Conservation (phyloP, 2,113 vertebrate species). For the Scolopax mira region DNA sequence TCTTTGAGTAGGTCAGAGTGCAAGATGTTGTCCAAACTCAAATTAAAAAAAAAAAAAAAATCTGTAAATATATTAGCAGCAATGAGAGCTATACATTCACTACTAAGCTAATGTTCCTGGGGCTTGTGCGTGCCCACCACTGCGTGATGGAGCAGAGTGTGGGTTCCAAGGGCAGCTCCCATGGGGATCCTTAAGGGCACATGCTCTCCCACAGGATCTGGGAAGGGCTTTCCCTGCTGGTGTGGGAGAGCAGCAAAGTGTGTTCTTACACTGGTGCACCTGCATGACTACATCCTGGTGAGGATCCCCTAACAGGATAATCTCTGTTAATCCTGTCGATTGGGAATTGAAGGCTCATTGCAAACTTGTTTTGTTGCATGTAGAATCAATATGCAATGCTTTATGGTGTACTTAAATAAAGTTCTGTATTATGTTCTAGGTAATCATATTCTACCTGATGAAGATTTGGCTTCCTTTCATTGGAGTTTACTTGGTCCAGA, state of each 20-base stretch:
- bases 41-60: background rate
- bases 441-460: conserved; percentile 97
- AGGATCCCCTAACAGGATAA: background rate
- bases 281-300: background rate
- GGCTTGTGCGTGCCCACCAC: background rate
- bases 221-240: background rate
- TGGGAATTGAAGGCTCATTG: background rate
- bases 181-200: accelerated
- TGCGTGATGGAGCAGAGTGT: background rate
- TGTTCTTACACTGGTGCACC: background rate
- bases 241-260: accelerated
- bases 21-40: background rate
- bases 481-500: conserved; percentile 98
- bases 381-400: background rate
- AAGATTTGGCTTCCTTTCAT: conserved; percentile 98
- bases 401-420: background rate
- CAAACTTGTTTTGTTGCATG: background rate
- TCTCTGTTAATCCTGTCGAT: background rate
- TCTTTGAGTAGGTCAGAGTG: background rate
- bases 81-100: background rate
- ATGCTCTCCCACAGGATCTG: background rate
- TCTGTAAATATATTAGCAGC: background rate
- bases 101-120: background rate
- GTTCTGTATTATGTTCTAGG: conserved; percentile 77
- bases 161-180: background rate